Conservation (phyloP, 1,140 invertebrate species). For the Cyrtorhinus lividipennis region DNA sequence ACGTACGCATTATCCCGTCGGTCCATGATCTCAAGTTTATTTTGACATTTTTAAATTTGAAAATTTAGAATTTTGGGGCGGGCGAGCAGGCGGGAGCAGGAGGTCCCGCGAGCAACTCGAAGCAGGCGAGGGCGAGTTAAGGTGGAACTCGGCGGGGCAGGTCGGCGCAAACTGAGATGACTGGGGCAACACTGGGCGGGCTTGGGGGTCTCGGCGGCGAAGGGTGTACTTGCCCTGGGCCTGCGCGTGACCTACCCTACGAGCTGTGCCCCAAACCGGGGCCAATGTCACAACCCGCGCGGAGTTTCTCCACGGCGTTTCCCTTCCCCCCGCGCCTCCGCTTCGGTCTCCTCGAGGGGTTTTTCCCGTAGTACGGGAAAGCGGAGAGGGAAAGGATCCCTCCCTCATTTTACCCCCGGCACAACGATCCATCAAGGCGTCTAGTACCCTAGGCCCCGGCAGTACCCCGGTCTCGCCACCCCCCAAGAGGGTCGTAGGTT, state of each 20-base stretch:
- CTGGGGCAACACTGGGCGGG: constrained; percentile 13
- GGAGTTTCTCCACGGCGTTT: background rate
- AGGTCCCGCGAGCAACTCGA: background rate
- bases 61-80: background rate
- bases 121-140: background rate
- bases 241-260: constrained; percentile 16
- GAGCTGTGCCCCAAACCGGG: background rate
- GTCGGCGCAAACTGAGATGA: background rate
- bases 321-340: background rate
- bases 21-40: background rate
- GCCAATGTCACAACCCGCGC: constrained; percentile 15
- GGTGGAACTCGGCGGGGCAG: too few relatives aligned
- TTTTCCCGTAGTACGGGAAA: background rate
- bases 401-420: too few relatives aligned
- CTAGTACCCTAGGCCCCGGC: background rate
- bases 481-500: too few relatives aligned
- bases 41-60: background rate
- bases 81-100: background rate
- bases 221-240: constrained; percentile 2
- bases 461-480: too few relatives aligned
- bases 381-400: background rate
- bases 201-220: background rate
- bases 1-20: constrained; percentile 6
- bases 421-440: constrained; percentile 7
- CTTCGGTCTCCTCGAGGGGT: background rate